Base-by-base conservation (phyloP, 2,888 invertebrate species). In the Acrobasis consociella region DNA sequence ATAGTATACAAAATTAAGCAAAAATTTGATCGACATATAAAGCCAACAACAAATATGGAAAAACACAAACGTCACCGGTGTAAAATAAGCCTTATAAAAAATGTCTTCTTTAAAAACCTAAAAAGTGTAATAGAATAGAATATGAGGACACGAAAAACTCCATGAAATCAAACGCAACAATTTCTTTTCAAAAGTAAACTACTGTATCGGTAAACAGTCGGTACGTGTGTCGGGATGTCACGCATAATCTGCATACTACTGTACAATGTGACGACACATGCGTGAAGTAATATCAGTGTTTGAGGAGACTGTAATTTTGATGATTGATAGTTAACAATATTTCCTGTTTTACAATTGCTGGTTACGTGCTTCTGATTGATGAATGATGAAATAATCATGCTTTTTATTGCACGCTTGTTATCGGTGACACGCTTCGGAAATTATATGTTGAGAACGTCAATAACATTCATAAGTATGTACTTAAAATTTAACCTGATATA, bases 281-380 rank as follows among this genome's bases (percentile, higher is more conserved):
- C 55, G 55, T 55, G 16, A 17, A 39, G 39, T 55, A 55, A 55
- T 55, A 16, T 39, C 10, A 39, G 55, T 55, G 16, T 16, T 16
- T 9, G 31, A 7, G 31, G 10, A 9, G 7, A 55, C 55, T 39
- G 38, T 39, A 38, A 55, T 55, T 55, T 55, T 16, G 39, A 38
- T 39, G 55, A 55, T 55, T 55, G 39, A 39, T 55, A 39, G 39
- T 39, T 39, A 10, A 2, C 16, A 38, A 55, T 55, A 16, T 55
- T 55, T 55, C 39, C 55, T 55, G 55, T 16, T 10, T 15, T 38
- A 39, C 39, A 38, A 39, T 52, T 55, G 39, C 16, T 37, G 31
- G 52, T 55, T 55, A 39, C 2, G 16, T 13, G 16, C 15, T 3
- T 38, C 38, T 38, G 39, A 39, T 39, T 55, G 38, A 37, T n/a